Evolutionary conservation across 1,140 invertebrate genomes (phyloP).

Genomic region (Drosophila ficusphila): DNA sequence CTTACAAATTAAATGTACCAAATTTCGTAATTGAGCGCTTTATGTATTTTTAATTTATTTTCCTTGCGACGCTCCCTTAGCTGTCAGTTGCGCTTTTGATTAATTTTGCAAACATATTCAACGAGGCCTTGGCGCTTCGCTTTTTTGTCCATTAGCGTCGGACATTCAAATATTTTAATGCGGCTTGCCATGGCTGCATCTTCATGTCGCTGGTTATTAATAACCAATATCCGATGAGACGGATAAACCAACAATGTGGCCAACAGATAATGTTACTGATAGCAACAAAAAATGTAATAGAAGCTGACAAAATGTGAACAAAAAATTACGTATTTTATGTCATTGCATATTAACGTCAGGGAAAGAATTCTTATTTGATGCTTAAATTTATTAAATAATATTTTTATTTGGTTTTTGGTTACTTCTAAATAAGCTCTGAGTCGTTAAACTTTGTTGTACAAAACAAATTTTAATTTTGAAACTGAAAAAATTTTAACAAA

Average conservation of each 20-base stretch:
- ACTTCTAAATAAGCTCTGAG: no score
- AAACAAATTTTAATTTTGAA: no score
- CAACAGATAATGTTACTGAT: neutral
- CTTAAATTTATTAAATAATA: no score
- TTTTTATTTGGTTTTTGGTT: no score
- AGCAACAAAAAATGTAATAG: neutral
- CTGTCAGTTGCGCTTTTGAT: constrained; percentile 27
- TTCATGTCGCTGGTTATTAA: constrained; percentile 3
- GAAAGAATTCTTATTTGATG: no score
- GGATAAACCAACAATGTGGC: constrained; percentile 5
- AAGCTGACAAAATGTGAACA: neutral
- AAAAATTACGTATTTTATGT: neutral
- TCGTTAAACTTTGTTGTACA: no score
- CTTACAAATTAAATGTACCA: constrained; percentile 64
- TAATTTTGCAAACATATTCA: constrained; percentile 52
- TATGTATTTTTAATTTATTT: constrained; percentile 76
- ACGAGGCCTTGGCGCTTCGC: constrained; percentile 15
- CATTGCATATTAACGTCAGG: neutral
- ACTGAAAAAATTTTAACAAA: no score
- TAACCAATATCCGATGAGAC: constrained; percentile 19
- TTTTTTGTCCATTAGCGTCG: constrained; percentile 7
- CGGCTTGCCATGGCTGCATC: neutral
- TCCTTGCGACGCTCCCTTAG: constrained; percentile 38
- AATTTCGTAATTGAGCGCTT: constrained; percentile 74
- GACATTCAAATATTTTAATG: constrained; percentile 19